These are phyloP conservation scores for Ephialtes manifestator DNA, from an alignment of 2,888 invertebrate genomes.

Conservation along the genomic window DNA sequence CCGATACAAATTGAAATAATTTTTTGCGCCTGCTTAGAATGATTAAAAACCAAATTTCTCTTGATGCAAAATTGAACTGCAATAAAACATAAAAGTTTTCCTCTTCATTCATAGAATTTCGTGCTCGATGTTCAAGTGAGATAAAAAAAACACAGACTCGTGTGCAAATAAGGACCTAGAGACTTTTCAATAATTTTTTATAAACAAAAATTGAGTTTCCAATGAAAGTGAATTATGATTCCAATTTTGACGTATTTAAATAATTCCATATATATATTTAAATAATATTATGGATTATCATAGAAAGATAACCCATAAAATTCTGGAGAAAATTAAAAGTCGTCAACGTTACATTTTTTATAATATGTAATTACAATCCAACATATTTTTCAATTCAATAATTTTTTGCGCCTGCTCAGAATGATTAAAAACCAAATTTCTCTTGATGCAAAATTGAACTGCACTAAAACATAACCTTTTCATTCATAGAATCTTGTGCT, in stretches of 20 bases:
- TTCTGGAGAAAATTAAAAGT: background rate
- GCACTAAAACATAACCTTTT: background rate
- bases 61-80: background rate
- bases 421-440: background rate
- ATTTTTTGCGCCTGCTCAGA: background rate
- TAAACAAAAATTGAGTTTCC: no score
- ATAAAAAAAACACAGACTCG: slow-evolving; percentile 6
- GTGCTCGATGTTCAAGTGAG: background rate
- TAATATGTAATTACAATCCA: background rate
- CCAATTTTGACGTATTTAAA: no score
- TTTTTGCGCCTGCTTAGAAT: background rate
- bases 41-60: background rate
- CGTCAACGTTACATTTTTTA: background rate
- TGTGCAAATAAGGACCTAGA: no score
- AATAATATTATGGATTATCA: no score
- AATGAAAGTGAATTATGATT: no score
- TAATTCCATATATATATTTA: no score
- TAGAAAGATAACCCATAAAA: background rate
- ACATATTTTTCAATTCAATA: background rate
- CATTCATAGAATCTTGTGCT: background rate
- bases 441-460: background rate
- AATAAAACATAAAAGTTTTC: background rate
- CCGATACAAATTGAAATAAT: background rate
- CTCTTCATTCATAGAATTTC: background rate
- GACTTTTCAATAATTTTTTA: no score